Evolutionary conservation across 2,888 invertebrate genomes (phyloP).

Genomic region (Neoitamus cyanurus): DNA sequence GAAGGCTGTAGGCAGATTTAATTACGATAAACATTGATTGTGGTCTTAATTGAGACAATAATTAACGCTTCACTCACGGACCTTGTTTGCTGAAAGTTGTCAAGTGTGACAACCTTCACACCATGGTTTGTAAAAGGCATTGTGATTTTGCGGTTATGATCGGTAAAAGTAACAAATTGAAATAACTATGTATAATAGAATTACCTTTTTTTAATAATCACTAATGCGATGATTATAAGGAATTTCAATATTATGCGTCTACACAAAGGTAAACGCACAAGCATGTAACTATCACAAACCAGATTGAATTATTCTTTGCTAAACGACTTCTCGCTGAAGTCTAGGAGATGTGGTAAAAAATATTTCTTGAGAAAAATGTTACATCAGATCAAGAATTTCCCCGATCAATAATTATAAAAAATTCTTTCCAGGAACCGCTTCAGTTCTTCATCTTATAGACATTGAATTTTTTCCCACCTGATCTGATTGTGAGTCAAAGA

Average conservation of each 20-base stretch:
- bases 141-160: background rate
- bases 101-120: constrained; percentile 2
- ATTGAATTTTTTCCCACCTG: background rate
- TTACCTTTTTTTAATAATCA: too few species aligned
- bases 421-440: background rate
- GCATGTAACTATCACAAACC: too few species aligned
- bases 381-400: background rate
- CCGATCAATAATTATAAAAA: background rate
- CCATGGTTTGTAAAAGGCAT: background rate
- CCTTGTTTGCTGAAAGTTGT: constrained; percentile 6
- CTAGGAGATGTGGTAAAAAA: background rate
- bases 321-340: background rate
- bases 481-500: background rate
- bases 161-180: background rate
- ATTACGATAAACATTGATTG: background rate
- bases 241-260: too few species aligned
- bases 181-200: background rate
- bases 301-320: too few species aligned
- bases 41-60: background rate
- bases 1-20: background rate
- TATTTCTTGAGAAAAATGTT: background rate
- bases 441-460: background rate
- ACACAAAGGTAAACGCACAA: too few species aligned
- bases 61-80: constrained; percentile 8
- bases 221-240: too few species aligned